Base-by-base conservation (phyloP, 2,797 vertebrate genomes). In the Muscicapa comitata region DNA sequence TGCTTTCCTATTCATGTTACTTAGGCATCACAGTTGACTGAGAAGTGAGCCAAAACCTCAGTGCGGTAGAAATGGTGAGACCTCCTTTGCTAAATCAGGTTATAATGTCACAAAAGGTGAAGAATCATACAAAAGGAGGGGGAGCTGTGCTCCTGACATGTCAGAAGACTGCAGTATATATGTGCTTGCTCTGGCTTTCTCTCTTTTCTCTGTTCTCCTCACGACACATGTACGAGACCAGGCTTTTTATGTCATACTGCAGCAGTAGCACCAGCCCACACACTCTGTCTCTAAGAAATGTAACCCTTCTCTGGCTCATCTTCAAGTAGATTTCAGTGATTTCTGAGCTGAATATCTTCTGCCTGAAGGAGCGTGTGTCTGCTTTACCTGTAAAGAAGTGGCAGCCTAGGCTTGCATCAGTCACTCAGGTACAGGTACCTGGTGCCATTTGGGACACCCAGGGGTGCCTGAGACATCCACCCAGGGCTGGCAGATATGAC, bases 161-260 rank as follows among this genome's bases (percentile, higher is more conserved):
- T 86, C 65, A 65, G 51, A 75, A 68, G 42, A 45, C 74, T 77
- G 84, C 91, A 68, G n/a, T 47, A 13, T 48, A 6, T 43, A 24
- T 68, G 62, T 2, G 3, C n/a, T 86, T 70, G 50, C 71, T 73
- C 57, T 86, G 57, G 33, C 33, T 89, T 79, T 73, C 42, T 94
- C 19, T 79, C 37, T 45, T 40, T 93, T 93, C 77, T 68, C 84
- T 82, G 29, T 78, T 95, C 86, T 95, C 42, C 73, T 91, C 78
- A 84, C 81, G 90, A 89, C 95, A 94, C 91, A 88, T 88, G 85
- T 96, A 96, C 12, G 28, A 95, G 95, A 90, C 85, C 76, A 86
- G 81, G 94, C 94, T 97, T 96, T 97, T 97, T 94, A 80, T 97
- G 96, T 96, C 95, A 94, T 81, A 91, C 94, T 97, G 95, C 94